Base-by-base conservation (phyloP, 2,888 invertebrate genomes). In the Drosophila longiperda region DNA sequence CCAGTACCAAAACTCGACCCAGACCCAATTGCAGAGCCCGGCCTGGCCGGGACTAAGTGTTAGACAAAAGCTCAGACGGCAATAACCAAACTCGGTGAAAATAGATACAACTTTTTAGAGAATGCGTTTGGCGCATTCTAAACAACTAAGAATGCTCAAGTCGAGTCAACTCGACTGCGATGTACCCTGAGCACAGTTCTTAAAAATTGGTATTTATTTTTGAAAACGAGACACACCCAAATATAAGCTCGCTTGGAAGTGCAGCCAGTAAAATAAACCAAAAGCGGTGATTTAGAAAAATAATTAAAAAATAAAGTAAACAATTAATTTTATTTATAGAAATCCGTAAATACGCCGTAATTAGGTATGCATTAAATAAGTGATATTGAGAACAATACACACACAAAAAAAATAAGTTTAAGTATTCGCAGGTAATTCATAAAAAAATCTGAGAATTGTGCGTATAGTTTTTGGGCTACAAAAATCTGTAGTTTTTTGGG, bases 31-130 rank as follows among this genome's bases (percentile, higher is more conserved):
- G 45, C 23, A 15, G 45, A 45, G 23, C 4, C 15, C 2, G 23
- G 23, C 4, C 15, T 1, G 23, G 23, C 4, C 45, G 23, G 40
- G 29, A 9, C 49, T 49, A 52, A 38, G 26, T 49, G 58, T 26
- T 26, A 45, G 57, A 53, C 45, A 23, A 58, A 36, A 36, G 45
- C 54, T 54, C 54, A 67, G 50, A 33, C 53, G 48, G 8, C 55
- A 68, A 49, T 29, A 49, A 32, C 42, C 12, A 33, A 52, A 33
- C 40, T 20, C 40, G 49, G 48, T 49, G 50, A 45, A 62, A 69
- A 59, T 78, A 81, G 73, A 66, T 73, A 62, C 55, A 87, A 87
- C 79, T 87, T 85, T 87, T 77, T 79, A 66, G 88, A 84, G 9
- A 55, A 55, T 57, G 40, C 57, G 40, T 40, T 72, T 71, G 71